These are phyloP conservation scores for Cerastoderma edule DNA, from an alignment of 2,888 invertebrate genomes.

Conservation along the genomic window DNA sequence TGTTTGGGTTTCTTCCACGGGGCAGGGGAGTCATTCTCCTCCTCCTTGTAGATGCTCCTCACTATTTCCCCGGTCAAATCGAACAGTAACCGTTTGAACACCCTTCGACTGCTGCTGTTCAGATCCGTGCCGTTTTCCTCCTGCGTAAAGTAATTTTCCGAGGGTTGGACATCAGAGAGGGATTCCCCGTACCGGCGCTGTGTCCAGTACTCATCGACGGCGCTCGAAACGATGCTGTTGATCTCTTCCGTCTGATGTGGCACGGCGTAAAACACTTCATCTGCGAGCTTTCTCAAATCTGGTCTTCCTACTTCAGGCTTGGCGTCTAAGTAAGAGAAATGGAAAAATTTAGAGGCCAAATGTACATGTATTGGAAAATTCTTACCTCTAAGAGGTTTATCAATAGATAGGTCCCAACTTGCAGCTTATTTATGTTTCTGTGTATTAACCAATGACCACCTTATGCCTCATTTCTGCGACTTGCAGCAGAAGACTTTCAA, in stretches of 20 bases:
- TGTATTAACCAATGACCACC: no score
- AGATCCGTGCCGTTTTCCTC: constrained; percentile 64
- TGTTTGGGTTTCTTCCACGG: constrained; percentile 86
- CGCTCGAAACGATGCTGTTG: constrained; percentile 66
- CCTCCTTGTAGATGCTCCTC: constrained; percentile 79
- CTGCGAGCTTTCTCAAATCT: constrained; percentile 66
- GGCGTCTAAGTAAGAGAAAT: constrained; percentile 41
- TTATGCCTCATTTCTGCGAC: no score
- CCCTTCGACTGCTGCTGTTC: constrained; percentile 72
- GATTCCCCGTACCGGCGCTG: constrained; percentile 76
- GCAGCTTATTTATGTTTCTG: no score
- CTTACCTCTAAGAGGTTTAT: no score
- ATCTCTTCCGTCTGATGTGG: constrained; percentile 79
- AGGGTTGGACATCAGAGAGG: constrained; percentile 69
- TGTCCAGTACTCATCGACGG: constrained; percentile 80
- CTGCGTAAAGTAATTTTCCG: constrained; percentile 68
- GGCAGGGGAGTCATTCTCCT: constrained; percentile 81
- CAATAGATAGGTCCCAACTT: no score
- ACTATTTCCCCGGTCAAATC: constrained; percentile 82
- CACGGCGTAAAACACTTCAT: constrained; percentile 76
- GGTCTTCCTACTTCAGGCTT: constrained; percentile 45
- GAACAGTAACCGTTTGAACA: constrained; percentile 81
- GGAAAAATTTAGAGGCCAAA: no score
- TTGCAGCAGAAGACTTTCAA: no score
- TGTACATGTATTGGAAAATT: no score